Conservation (phyloP, 2,797 vertebrate genomes). For the Potorous gilbertii region DNA sequence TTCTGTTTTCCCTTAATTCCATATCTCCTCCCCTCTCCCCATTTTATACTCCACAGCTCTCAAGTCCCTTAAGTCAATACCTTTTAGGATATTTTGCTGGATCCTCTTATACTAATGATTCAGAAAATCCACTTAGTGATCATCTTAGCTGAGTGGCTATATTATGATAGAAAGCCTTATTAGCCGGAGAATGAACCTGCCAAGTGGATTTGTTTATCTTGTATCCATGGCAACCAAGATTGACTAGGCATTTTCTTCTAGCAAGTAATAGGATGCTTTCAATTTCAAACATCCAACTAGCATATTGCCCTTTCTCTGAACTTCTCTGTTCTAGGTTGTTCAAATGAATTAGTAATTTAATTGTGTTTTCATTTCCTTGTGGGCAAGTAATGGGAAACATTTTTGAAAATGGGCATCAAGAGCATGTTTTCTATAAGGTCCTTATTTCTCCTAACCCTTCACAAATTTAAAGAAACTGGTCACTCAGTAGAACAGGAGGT, state of each 20-base stretch:
- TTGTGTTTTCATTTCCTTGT: background rate
- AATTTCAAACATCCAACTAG: background rate
- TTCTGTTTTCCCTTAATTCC: background rate
- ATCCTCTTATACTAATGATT: background rate
- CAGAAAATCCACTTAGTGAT: background rate
- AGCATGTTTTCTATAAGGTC: background rate
- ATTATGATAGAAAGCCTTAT: background rate
- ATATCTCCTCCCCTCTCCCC: background rate
- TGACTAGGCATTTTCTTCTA: background rate
- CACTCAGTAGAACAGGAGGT: background rate
- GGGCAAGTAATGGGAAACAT: background rate
- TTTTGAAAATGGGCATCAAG: background rate
- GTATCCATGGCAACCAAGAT: background rate
- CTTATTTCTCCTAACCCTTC: background rate
- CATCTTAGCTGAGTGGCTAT: background rate
- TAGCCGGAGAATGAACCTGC: background rate
- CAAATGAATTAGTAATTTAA: background rate
- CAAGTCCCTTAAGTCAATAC: background rate
- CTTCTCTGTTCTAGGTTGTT: background rate
- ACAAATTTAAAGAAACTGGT: background rate
- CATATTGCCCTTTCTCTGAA: background rate
- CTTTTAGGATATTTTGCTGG: background rate
- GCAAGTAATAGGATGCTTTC: background rate
- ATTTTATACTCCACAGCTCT: background rate
- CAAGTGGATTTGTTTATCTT: background rate